Percentiles rank a stretch among this genome's conserved stretches.
Evolutionary conservation across 2,797 vertebrate species (phyloP).

Genomic region (Phaenicophaeus curvirostris): DNA sequence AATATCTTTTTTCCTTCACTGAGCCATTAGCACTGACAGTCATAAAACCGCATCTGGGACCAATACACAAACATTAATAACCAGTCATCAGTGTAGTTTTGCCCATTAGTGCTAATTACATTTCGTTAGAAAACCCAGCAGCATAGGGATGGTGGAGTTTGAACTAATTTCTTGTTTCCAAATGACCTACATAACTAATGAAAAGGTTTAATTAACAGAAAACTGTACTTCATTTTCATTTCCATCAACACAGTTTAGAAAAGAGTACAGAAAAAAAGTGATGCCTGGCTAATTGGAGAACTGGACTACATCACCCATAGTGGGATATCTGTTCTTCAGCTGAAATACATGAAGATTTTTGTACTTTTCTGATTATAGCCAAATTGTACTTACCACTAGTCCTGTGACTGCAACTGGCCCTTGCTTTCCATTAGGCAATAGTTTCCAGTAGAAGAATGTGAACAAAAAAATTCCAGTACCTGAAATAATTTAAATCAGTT

Average conservation of each 20-base stretch:
- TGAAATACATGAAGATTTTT: neutral
- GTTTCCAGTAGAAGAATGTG: neutral
- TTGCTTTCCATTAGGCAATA: neutral
- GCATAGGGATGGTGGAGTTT: neutral
- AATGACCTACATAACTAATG: constrained; percentile 23
- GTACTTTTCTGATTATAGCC: neutral
- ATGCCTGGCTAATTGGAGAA: neutral
- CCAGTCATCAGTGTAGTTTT: neutral
- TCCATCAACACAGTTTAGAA: neutral
- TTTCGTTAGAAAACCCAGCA: constrained; percentile 23
- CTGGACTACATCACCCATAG: neutral
- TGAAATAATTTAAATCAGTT: neutral
- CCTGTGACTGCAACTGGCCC: neutral
- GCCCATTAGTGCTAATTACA: constrained; percentile 38
- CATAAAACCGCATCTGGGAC: constrained; percentile 26
- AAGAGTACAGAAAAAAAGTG: neutral
- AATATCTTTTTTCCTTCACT: constrained; percentile 1
- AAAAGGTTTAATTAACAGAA: constrained; percentile 26
- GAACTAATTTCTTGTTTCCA: constrained; percentile 14
- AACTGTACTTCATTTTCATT: neutral
- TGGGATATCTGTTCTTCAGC: neutral
- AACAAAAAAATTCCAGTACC: neutral
- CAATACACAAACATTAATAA: constrained; percentile 9
- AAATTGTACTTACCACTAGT: neutral
- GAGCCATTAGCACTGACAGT: neutral